Evolutionary conservation across 2,888 invertebrate genomes (phyloP).

Genomic region (Mamestra brassicae): DNA sequence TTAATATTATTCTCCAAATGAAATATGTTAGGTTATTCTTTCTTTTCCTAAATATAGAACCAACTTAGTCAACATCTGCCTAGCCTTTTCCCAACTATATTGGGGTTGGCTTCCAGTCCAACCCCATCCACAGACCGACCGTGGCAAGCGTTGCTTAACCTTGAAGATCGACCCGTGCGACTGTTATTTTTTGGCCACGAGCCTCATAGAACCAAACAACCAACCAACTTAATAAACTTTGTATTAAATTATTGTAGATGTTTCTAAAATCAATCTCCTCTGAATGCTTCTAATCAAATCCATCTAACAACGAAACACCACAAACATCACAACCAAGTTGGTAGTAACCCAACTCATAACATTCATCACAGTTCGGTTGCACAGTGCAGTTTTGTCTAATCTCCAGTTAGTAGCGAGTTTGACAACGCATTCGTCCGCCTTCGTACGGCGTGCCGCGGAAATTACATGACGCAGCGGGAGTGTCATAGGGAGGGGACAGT

Average conservation of each 20-base stretch:
- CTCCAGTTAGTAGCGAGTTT: slow-evolving; percentile 69
- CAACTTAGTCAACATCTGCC: no score
- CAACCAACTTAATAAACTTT: no score
- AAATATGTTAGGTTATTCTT: no score
- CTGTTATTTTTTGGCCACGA: no score
- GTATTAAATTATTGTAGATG: no score
- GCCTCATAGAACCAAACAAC: no score
- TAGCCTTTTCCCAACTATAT: no score
- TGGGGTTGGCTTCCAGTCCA: no score
- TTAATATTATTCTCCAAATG: no score
- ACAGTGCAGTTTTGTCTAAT: slow-evolving; percentile 64
- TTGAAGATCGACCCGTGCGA: no score
- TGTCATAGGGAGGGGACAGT: slow-evolving; percentile 31
- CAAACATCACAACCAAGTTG: slow-evolving; percentile 3
- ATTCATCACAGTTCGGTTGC: slow-evolving; percentile 56
- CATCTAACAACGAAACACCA: not conserved
- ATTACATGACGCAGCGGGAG: slow-evolving; percentile 80
- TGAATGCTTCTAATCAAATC: not conserved
- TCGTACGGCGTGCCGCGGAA: slow-evolving; percentile 75
- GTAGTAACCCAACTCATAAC: slow-evolving; percentile 29
- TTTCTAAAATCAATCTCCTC: not conserved
- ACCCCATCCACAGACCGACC: no score
- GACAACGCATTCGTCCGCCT: slow-evolving; percentile 76
- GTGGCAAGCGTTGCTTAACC: no score
- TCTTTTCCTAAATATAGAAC: not conserved